Conservation (phyloP, 1,140 invertebrate species). For the Temnothorax curvispinosus region DNA sequence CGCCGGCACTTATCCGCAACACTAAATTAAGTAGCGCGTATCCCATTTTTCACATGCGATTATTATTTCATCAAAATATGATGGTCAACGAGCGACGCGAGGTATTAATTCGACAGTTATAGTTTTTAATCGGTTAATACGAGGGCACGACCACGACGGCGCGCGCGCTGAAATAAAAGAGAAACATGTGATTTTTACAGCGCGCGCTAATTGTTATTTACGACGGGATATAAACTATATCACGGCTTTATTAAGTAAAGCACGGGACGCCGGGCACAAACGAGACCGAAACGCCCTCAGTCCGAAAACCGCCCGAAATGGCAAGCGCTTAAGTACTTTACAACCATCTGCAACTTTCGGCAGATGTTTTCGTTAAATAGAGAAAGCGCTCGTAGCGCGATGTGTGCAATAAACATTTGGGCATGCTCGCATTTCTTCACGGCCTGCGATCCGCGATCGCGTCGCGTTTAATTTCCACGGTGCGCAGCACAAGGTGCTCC, state of each 20-base stretch:
- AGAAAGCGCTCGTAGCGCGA: slow-evolving; percentile 30
- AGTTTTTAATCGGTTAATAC: slow-evolving; percentile 77
- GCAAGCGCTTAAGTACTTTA: slow-evolving; percentile 24
- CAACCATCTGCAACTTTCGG: slow-evolving; percentile 49
- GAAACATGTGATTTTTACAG: slow-evolving; percentile 73
- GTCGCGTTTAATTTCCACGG: not conserved
- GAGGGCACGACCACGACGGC: not conserved
- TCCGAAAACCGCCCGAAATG: slow-evolving; percentile 4
- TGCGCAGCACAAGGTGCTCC: not conserved
- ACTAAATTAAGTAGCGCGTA: slow-evolving; percentile 6
- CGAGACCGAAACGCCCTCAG: slow-evolving; percentile 16
- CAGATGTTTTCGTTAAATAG: slow-evolving; percentile 56
- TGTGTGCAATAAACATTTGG: slow-evolving; percentile 40
- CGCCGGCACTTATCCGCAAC: not conserved
- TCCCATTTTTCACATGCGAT: slow-evolving; percentile 2
- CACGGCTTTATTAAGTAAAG: slow-evolving; percentile 75
- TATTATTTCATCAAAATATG: slow-evolving; percentile 7
- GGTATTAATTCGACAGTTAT: slow-evolving; percentile 78
- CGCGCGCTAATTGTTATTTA: slow-evolving; percentile 82
- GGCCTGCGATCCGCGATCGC: not conserved
- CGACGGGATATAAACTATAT: slow-evolving; percentile 78
- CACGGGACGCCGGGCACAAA: not conserved
- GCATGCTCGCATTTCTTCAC: not conserved
- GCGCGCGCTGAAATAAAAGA: slow-evolving; percentile 62
- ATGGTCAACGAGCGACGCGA: not conserved